Conservation (phyloP, 2,888 invertebrate genomes). For the Spialia ferax region DNA sequence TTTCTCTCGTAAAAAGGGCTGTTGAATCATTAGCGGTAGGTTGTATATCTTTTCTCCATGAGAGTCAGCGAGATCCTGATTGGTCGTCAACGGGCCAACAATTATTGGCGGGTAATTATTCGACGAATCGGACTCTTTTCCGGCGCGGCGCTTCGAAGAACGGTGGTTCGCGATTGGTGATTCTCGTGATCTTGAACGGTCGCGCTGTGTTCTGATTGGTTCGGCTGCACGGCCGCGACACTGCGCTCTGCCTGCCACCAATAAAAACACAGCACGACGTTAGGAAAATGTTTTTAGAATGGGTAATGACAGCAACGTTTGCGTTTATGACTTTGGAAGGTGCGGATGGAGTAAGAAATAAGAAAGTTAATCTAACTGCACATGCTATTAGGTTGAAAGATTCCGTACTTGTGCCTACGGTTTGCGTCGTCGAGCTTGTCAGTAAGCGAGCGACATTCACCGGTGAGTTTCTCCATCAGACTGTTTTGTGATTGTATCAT, state of each 20-base stretch:
- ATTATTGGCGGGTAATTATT: constrained; percentile 80
- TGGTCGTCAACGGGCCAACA: constrained; percentile 81
- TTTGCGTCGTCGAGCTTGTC: constrained; percentile 96
- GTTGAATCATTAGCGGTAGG: constrained; percentile 84
- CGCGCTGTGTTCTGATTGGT: constrained; percentile 87
- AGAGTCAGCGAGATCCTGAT: constrained; percentile 78
- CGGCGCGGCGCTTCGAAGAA: constrained; percentile 77
- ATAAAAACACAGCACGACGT: constrained; percentile 87
- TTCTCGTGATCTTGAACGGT: constrained; percentile 76
- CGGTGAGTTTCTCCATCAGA: constrained; percentile 96
- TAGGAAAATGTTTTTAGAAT: constrained; percentile 64
- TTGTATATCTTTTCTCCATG: constrained; percentile 79
- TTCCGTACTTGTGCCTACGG: constrained; percentile 94
- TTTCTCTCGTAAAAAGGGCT: constrained; percentile 87
- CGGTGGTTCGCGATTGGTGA: constrained; percentile 67
- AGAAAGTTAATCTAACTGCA: constrained; percentile 48
- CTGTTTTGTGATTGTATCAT: constrained; percentile 96
- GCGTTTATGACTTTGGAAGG: constrained; percentile 37
- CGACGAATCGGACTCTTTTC: constrained; percentile 87
- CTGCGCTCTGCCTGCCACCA: constrained; percentile 86
- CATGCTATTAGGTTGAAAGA: constrained; percentile 75
- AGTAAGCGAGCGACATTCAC: constrained; percentile 95
- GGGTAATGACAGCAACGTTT: constrained; percentile 74
- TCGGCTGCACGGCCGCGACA: constrained; percentile 84
- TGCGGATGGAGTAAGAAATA: constrained; percentile 46